phyloP scores from a whole-genome alignment of 2,888 invertebrate species.

The Hemaris fuciformis region DNA sequence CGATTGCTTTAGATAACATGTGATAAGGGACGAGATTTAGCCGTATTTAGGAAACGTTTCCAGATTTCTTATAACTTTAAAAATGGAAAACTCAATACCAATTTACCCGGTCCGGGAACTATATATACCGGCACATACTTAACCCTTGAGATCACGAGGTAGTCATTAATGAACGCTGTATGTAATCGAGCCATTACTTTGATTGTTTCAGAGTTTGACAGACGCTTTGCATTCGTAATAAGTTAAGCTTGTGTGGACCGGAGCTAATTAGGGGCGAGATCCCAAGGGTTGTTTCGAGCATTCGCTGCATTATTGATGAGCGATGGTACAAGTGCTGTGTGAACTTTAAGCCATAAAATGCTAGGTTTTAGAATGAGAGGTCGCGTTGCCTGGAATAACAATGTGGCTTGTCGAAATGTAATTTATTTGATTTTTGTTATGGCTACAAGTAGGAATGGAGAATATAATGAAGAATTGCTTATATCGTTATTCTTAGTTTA shows the following conservation, averaged over 20 bases:
- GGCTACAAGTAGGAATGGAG: no score
- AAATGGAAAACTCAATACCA: no score
- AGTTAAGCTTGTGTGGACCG: conserved; percentile 31
- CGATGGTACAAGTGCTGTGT: conserved; percentile 17
- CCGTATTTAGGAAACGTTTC: no score
- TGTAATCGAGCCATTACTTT: conserved; percentile 21
- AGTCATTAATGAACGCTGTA: not conserved
- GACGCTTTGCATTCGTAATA: conserved; percentile 45
- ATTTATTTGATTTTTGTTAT: not conserved
- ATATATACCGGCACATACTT: no score
- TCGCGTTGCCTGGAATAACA: not conserved
- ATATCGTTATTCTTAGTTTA: no score
- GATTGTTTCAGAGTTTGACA: conserved; percentile 38
- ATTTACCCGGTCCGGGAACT: no score
- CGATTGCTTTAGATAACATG: no score
- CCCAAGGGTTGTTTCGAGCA: conserved; percentile 47
- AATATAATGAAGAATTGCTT: not conserved
- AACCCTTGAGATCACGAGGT: no score
- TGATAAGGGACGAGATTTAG: no score
- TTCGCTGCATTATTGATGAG: conserved; percentile 53
- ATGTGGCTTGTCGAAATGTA: not conserved
- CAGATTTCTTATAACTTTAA: no score
- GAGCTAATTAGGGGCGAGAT: conserved; percentile 45
- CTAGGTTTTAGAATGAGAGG: not conserved
- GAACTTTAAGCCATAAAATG: conserved; percentile 2